Evolutionary conservation across 1,140 invertebrate species (phyloP).

Genomic region (Elymnias hypermnestra): DNA sequence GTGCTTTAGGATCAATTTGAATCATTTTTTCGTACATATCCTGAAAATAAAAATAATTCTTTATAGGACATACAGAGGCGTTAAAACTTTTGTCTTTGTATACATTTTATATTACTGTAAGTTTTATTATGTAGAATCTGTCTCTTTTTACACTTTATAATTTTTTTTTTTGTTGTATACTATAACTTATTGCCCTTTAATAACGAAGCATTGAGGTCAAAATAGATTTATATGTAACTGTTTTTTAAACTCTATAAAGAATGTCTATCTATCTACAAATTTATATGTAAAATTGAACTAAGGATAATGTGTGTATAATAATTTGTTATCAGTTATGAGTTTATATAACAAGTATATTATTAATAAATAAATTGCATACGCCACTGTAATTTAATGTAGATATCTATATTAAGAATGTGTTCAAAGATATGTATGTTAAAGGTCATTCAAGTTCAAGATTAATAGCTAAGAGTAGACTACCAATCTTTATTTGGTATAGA

Average conservation of each 20-base stretch:
- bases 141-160: too few species aligned
- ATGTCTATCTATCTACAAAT: too few species aligned
- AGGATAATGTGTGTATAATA: neutral
- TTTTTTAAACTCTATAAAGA: too few species aligned
- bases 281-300: neutral
- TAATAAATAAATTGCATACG: slow-evolving; percentile 11
- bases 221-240: too few species aligned
- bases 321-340: slow-evolving; percentile 7
- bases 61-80: too few species aligned
- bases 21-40: slow-evolving; percentile 99
- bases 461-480: slow-evolving; percentile 3
- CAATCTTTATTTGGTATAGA: too few species aligned
- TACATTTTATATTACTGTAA: too few species aligned
- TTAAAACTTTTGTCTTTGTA: too few species aligned
- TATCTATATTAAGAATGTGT: slow-evolving; percentile 11
- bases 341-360: slow-evolving; percentile 6
- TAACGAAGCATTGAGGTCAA: too few species aligned
- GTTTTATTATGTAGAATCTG: too few species aligned
- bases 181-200: too few species aligned
- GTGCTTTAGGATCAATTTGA: slow-evolving; percentile 93
- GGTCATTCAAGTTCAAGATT: slow-evolving; percentile 2
- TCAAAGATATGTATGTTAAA: slow-evolving; percentile 10
- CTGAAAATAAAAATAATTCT: slow-evolving; percentile 59
- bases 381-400: neutral
- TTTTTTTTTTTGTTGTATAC: too few species aligned